Evolutionary conservation across 2,797 vertebrate species (phyloP), one percentile per base, ranked within the genome.

Genomic region (Chiroxiphia lanceolata): DNA sequence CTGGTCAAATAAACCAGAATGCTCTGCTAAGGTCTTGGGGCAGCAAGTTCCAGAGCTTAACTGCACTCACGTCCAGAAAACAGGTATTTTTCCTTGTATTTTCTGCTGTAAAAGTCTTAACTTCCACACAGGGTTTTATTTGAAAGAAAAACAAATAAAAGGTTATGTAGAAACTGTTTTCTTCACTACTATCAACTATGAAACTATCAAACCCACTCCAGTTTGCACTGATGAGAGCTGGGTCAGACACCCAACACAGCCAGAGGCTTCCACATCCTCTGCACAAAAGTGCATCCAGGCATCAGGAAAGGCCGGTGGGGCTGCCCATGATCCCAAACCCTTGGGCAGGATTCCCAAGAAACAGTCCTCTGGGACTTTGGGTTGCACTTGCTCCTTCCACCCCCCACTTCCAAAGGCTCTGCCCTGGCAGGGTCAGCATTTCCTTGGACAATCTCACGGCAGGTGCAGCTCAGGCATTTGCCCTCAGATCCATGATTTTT

Each of bases 351-450:
- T 1, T 2, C 31, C 15, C 44, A 54, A 20, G 15, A 3, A 34
- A 29, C 13, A 11, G 7, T 3, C 26, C 50, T 34, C 9, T 1
- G 19, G 18, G 17, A 10, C 7, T 33, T 14, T 11, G 45, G 59
- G n/a, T 45, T 7, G 8, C 27, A 1, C 22, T 48, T 44, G 27
- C 22, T 76, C 36, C 29, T 38, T 64, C n/a, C 59, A 4, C 2
- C 3, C 4, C 10, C 14, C 11, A 2, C 17, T 59, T 34, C 45
- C 5, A 42, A 53, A 34, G 42, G 70, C 23, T 34, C 25, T 26
- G 13, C n/a, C 48, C 27, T 18, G 1, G 15, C 0, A 0, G 38
- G 40, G 26, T 16, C 1, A 1, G 4, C 0, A 11, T 10, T 76
- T 45, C 21, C 19, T 29, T 20, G 17, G 5, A 6, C 68, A 23